phyloP scores from a whole-genome alignment of 1,140 invertebrate genomes.

The Melipona quadrifasciata region DNA sequence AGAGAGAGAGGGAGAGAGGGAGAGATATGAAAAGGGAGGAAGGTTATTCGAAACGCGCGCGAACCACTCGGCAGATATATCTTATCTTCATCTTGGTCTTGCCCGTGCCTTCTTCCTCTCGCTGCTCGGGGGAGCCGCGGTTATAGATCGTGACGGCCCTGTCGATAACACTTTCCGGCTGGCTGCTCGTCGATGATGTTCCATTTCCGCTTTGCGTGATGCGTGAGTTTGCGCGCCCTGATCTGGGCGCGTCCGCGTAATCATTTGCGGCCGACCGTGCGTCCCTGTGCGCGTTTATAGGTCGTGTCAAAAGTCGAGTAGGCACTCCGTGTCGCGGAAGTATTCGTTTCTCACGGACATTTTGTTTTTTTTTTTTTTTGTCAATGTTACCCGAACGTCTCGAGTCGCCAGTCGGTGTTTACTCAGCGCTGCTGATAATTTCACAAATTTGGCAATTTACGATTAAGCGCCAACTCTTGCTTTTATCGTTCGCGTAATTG shows the following conservation, averaged over 20 bases:
- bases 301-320: constrained; percentile 12
- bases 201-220: constrained; percentile 68
- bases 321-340: not conserved
- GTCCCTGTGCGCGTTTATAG: not conserved
- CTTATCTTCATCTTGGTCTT: constrained; percentile 59
- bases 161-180: constrained; percentile 63
- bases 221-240: constrained; percentile 41
- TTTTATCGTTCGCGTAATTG: not conserved
- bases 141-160: constrained; percentile 52
- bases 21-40: too few species aligned
- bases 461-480: too few species aligned
- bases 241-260: constrained; percentile 30
- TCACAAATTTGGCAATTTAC: not conserved
- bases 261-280: not conserved
- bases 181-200: constrained; percentile 66
- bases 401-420: not conserved
- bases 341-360: too few species aligned
- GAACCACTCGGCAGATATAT: constrained; percentile 18
- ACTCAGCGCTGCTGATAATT: not conserved
- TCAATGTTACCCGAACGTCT: not conserved
- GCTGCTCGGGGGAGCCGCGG: constrained; percentile 29
- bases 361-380: too few species aligned
- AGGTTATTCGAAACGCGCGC: constrained; percentile 20
- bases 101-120: constrained; percentile 31
- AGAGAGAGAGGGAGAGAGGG: not conserved